Evolutionary conservation across 2,888 invertebrate species (phyloP).

Genomic region (Hanleya hanleyi): DNA sequence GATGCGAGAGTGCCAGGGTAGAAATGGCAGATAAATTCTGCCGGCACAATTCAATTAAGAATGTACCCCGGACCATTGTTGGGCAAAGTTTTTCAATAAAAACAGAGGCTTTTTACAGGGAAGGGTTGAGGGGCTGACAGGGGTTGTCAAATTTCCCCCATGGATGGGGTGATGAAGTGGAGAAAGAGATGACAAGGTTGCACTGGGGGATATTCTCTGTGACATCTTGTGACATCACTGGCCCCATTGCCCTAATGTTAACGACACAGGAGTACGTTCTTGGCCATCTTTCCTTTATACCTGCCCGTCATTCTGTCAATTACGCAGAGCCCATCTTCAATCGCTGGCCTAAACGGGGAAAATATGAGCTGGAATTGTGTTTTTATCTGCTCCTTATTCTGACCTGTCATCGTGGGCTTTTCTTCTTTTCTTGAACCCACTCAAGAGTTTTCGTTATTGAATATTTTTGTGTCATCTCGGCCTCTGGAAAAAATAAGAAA

Average conservation of each 20-base stretch:
- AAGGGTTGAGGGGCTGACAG: too few relatives aligned
- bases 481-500: not conserved
- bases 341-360: not conserved
- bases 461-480: slow-evolving; percentile 8
- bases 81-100: slow-evolving; percentile 3
- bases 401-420: not conserved
- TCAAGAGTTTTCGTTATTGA: slow-evolving; percentile 2
- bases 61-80: not conserved
- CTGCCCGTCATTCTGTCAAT: slow-evolving; percentile 5
- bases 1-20: too few relatives aligned
- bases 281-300: slow-evolving; percentile 1
- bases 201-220: not conserved
- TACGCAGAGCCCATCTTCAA: not conserved
- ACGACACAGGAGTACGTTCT: not conserved
- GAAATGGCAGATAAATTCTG: not conserved
- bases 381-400: not conserved
- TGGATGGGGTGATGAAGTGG: not conserved
- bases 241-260: slow-evolving; percentile 4
- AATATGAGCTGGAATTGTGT: slow-evolving; percentile 7
- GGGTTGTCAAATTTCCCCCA: slow-evolving; percentile 2
- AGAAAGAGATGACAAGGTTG: not conserved
- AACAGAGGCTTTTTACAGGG: not conserved
- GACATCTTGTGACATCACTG: slow-evolving; percentile 2
- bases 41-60: slow-evolving; percentile 4
- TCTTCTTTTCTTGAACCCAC: not conserved